phyloP scores from a whole-genome alignment of 92 coral and sea anemone genomes.

The Epizoanthus stellaris region DNA sequence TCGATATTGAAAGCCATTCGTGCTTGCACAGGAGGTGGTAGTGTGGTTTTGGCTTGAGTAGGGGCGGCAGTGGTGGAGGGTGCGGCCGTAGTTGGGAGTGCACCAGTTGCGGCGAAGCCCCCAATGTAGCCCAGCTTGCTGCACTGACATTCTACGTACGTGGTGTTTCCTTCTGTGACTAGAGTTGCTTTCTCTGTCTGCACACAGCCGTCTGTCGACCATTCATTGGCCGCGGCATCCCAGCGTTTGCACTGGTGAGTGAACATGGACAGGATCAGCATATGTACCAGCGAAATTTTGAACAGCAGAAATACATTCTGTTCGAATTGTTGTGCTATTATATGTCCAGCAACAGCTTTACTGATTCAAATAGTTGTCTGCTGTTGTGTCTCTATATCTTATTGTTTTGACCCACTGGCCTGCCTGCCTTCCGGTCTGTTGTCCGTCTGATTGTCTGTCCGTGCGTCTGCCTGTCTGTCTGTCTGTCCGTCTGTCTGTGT shows the following conservation, averaged over 20 bases:
- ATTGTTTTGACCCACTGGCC: too few species aligned
- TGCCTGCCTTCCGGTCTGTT: too few species aligned
- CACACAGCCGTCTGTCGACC: constrained; percentile 62
- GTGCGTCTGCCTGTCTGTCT: too few species aligned
- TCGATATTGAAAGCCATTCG: constrained; percentile 34
- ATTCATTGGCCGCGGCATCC: constrained; percentile 30
- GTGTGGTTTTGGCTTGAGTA: constrained; percentile 3
- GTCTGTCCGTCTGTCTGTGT: too few species aligned
- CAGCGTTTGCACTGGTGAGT: constrained; percentile 63
- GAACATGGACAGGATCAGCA: neutral
- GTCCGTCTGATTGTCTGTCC: too few species aligned
- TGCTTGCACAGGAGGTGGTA: neutral
- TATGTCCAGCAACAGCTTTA: too few species aligned
- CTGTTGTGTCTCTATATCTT: too few species aligned
- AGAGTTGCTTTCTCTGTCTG: constrained; percentile 35
- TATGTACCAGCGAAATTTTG: neutral
- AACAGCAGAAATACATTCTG: neutral
- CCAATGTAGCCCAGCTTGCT: constrained; percentile 57
- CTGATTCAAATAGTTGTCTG: too few species aligned
- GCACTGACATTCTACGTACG: constrained; percentile 69
- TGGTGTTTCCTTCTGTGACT: constrained; percentile 42
- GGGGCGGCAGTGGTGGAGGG: constrained; percentile 22
- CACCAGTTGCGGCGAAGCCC: constrained; percentile 56
- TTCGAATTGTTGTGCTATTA: neutral
- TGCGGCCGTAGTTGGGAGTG: constrained; percentile 27